Base-by-base conservation (phyloP, 2,113 vertebrate species). In the Chaetodon auriga region DNA sequence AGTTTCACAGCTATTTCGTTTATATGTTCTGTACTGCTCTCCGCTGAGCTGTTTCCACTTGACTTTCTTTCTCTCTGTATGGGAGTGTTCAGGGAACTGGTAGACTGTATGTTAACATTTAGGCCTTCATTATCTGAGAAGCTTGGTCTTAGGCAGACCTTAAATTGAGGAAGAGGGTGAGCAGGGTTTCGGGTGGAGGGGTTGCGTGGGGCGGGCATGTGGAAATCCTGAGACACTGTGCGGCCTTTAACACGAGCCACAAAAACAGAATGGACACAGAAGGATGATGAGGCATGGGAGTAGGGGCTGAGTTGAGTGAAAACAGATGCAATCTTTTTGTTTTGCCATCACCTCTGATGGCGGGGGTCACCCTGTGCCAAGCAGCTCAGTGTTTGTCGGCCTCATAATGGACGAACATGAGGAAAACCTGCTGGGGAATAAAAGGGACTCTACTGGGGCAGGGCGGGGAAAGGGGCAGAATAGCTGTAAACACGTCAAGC, bases 201-300 rank as follows among this genome's bases (percentile, higher is more conserved):
- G 53, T 12, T 45, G 5, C 36, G 23, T 13, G 3, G 35, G 13
- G 15, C 21, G 8, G 43, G 66, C 51, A 64, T 86, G 86, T 77
- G 86, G 87, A 93, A 92, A 91, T 95, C 95, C 95, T 96, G 95
- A 96, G 95, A 96, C 92, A 80, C 94, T 93, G 92, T 89, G 93
- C 88, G 94, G 91, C 93, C 87, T 84, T 91, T 86, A 83, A 79
- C 63, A 70, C 46, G 16, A 81, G 90, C 89, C 91, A 89, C 91
- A 75, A 86, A 81, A 90, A 90, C 89, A 91, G 86, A 92, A 91
- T 88, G 91, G 90, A 93, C 88, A 90, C 90, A 87, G 78, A 87
- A 84, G 82, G 88, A 90, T 79, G 87, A 91, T 77, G 81, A 75
- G 54, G 57, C 71, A 76, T 79, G 76, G 76, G 77, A 68, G 63